Evolutionary conservation across 1,140 invertebrate species (phyloP).

Genomic region (Caenorhabditis remanei): DNA sequence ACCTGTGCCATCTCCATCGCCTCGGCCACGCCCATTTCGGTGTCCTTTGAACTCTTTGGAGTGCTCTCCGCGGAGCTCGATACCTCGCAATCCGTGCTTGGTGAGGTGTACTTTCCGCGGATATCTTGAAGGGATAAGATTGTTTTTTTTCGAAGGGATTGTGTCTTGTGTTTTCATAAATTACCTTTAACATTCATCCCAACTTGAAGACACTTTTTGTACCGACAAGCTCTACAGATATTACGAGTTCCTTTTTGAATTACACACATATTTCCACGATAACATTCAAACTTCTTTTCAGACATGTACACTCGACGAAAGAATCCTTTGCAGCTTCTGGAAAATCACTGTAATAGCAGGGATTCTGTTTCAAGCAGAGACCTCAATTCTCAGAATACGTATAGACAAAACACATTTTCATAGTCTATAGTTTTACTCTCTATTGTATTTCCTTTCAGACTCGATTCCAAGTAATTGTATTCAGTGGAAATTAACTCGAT

Average conservation of each 20-base stretch:
- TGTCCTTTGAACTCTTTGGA: conserved; percentile 32
- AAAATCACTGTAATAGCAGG: background rate
- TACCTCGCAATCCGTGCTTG: conserved; percentile 1
- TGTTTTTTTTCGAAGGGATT: background rate
- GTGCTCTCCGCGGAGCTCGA: conserved; percentile 43
- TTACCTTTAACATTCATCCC: conserved; percentile 57
- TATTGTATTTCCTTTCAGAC: too few relatives aligned
- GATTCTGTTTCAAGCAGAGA: too few relatives aligned
- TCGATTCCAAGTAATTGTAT: too few relatives aligned
- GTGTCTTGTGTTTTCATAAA: background rate
- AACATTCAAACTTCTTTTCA: conserved; percentile 41
- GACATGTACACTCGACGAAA: conserved; percentile 45
- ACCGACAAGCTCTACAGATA: conserved; percentile 60
- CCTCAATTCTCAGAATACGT: too few relatives aligned
- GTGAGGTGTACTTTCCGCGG: conserved; percentile 34
- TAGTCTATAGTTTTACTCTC: too few relatives aligned
- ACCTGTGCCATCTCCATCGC: conserved; percentile 49
- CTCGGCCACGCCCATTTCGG: conserved; percentile 1
- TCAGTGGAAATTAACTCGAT: too few relatives aligned
- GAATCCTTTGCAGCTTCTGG: conserved; percentile 40
- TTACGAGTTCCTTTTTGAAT: conserved; percentile 58
- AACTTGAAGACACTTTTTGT: conserved; percentile 56
- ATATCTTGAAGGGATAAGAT: conserved; percentile 14
- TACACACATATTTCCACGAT: conserved; percentile 52
- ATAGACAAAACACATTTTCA: too few relatives aligned